These are phyloP conservation scores for Amazona ochrocephala DNA, from an alignment of 2,797 vertebrate genomes.

Conservation along the genomic window DNA sequence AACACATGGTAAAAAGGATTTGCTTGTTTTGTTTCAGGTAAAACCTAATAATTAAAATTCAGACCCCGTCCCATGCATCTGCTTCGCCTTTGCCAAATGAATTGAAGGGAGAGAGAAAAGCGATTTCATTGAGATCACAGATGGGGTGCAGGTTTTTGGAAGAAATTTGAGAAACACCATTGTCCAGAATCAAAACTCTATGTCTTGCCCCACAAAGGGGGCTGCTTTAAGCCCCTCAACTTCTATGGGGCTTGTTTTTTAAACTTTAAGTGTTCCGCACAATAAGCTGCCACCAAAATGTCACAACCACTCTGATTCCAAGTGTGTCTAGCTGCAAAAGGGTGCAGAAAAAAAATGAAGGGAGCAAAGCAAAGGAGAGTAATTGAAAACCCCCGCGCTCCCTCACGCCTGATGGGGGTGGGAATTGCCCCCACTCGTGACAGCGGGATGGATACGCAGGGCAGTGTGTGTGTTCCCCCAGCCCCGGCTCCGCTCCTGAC, in stretches of 20 bases:
- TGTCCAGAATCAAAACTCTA: slow-evolving; percentile 98
- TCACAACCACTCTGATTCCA: slow-evolving; percentile 84
- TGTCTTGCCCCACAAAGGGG: slow-evolving; percentile 90
- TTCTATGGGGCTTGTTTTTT: slow-evolving; percentile 96
- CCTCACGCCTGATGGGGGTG: neutral
- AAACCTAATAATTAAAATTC: slow-evolving; percentile 90
- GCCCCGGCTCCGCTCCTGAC: neutral
- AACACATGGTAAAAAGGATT: slow-evolving; percentile 74
- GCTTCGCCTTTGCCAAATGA: slow-evolving; percentile 88
- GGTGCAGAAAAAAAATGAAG: slow-evolving; percentile 62
- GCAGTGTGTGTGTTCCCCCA: neutral
- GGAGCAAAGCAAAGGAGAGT: slow-evolving; percentile 53
- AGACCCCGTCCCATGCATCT: slow-evolving; percentile 91
- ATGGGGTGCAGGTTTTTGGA: slow-evolving; percentile 95
- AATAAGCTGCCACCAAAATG: slow-evolving; percentile 91
- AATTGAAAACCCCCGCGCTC: slow-evolving; percentile 39
- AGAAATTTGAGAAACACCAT: slow-evolving; percentile 99
- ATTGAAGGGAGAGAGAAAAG: slow-evolving; percentile 85
- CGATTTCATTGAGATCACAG: slow-evolving; percentile 96
- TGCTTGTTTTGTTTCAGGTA: slow-evolving; percentile 80
- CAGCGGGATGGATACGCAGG: neutral
- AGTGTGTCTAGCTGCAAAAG: slow-evolving; percentile 78
- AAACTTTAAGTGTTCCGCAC: slow-evolving; percentile 94
- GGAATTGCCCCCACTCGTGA: neutral
- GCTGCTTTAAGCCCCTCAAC: slow-evolving; percentile 90